Evolutionary conservation across 1,140 invertebrate species (phyloP).

Genomic region (Ganaspis sp.): DNA sequence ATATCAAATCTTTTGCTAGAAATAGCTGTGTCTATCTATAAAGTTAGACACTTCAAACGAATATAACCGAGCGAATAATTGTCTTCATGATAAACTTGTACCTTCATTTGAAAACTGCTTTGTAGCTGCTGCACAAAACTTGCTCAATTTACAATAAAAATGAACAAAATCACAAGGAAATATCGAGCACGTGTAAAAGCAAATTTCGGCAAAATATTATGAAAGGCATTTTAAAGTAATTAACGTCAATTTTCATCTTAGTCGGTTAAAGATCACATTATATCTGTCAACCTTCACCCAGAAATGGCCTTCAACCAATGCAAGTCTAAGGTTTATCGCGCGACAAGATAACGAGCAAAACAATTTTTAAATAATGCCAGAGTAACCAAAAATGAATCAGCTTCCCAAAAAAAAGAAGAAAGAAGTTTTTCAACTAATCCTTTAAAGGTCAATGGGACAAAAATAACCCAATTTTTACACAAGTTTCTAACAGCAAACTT

Average conservation of each 20-base stretch:
- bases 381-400: not conserved
- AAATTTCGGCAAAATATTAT: not conserved
- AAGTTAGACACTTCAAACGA: too few relatives aligned
- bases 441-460: too few relatives aligned
- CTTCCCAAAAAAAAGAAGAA: not conserved
- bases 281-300: conserved; percentile 5
- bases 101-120: too few relatives aligned
- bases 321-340: conserved; percentile 12
- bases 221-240: not conserved
- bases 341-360: conserved; percentile 13
- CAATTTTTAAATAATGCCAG: not conserved
- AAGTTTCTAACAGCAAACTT: too few relatives aligned
- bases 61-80: too few relatives aligned
- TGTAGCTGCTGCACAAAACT: too few relatives aligned
- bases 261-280: not conserved
- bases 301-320: conserved; percentile 12
- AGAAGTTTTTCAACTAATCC: not conserved
- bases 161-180: not conserved
- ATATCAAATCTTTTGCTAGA: not conserved
- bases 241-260: not conserved
- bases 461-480: too few relatives aligned
- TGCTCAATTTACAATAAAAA: too few relatives aligned
- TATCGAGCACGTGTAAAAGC: not conserved
- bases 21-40: too few relatives aligned
- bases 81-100: too few relatives aligned